Percentiles rank a stretch among this genome's conserved stretches.
Conservation (phyloP, 2,797 vertebrate species). For the Psittacula echo region DNA sequence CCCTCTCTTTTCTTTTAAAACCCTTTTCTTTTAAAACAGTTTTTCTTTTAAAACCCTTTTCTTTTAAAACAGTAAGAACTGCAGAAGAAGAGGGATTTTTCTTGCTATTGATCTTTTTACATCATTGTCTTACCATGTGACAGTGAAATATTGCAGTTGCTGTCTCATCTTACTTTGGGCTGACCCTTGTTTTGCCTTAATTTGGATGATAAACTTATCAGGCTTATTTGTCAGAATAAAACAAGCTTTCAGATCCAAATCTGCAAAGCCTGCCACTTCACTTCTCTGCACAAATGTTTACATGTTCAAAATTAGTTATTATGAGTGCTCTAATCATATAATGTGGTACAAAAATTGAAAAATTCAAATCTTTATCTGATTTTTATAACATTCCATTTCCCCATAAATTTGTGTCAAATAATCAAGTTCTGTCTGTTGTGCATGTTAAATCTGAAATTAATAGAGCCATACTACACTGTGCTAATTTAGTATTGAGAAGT, state of each 20-base stretch:
- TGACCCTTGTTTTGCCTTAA: neutral
- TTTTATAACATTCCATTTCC: slow-evolving; percentile 9
- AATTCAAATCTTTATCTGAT: neutral
- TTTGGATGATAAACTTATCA: neutral
- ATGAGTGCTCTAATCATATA: neutral
- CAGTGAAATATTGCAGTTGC: neutral
- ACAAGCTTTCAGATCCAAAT: neutral
- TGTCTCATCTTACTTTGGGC: neutral
- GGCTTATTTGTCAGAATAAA: neutral
- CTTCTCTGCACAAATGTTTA: neutral
- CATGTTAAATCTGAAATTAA: slow-evolving; percentile 11
- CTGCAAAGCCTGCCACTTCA: neutral
- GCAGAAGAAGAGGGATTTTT: neutral
- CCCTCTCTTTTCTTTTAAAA: neutral
- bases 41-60: neutral
- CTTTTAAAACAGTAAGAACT: neutral
- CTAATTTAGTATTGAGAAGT: slow-evolving; percentile 20
- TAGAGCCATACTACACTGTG: neutral
- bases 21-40: neutral
- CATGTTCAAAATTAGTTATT: neutral
- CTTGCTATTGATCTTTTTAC: neutral
- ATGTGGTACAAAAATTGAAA: neutral
- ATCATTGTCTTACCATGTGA: neutral
- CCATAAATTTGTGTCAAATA: neutral
- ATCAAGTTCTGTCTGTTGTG: neutral